phyloP scores from a whole-genome alignment of 2,888 invertebrate genomes.

The Brachyopa scutellaris region DNA sequence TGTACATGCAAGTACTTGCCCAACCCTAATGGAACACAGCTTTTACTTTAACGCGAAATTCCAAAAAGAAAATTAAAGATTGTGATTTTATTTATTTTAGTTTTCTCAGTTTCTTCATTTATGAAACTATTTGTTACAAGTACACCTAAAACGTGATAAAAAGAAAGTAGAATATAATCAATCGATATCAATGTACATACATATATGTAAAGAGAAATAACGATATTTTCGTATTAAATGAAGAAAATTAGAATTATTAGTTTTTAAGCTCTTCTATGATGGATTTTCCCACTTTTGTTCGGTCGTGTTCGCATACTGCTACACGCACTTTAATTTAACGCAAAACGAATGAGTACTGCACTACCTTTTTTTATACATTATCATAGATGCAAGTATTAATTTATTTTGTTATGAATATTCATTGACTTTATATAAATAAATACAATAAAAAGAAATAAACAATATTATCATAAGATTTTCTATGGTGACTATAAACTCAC shows the following conservation, averaged over 20 bases:
- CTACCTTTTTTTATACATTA: constrained; percentile 2
- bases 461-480: background rate
- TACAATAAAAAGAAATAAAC: background rate
- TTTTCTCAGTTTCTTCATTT: background rate
- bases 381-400: background rate
- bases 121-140: constrained; percentile 6
- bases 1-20: no score
- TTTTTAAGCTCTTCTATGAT: no score
- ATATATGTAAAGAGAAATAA: constrained; percentile 28
- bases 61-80: background rate
- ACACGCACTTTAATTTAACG: background rate
- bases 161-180: constrained; percentile 24
- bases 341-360: background rate
- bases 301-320: background rate
- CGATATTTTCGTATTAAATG: constrained; percentile 53
- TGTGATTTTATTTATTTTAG: constrained; percentile 19
- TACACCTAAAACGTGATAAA: constrained; percentile 50
- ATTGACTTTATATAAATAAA: background rate
- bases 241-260: constrained; percentile 3
- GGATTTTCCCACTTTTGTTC: background rate
- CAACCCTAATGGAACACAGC: no score
- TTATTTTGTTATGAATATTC: background rate
- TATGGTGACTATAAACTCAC: no score
- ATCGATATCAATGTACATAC: constrained; percentile 16
- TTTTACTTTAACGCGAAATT: background rate